phyloP scores from a whole-genome alignment of 2,888 invertebrate species.

The Octonoba sinensis region DNA sequence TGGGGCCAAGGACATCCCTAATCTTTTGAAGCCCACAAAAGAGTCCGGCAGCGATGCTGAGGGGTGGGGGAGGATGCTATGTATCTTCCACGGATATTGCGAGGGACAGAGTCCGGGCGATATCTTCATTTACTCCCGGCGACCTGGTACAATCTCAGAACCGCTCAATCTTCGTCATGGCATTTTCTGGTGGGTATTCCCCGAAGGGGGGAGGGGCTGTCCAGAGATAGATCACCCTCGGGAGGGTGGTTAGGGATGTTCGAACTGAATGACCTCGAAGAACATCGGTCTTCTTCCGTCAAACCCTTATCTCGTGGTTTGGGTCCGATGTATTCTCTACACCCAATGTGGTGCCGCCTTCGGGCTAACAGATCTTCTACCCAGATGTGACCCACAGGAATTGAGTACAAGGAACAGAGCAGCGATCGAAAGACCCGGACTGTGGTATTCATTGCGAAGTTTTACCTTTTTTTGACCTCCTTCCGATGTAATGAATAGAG shows the following conservation, averaged over 20 bases:
- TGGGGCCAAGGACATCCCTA: neutral
- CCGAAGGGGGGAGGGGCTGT: conserved; percentile 8
- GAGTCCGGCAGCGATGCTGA: neutral
- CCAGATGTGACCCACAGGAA: conserved; percentile 48
- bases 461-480: neutral
- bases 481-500: neutral
- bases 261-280: conserved; percentile 25
- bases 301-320: conserved; percentile 44
- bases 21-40: conserved; percentile 33
- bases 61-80: neutral
- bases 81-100: no score
- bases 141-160: conserved; percentile 27
- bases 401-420: conserved; percentile 12
- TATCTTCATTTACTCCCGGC: conserved; percentile 40
- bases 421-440: no score
- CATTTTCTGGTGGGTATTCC: conserved; percentile 4
- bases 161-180: conserved; percentile 43
- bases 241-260: conserved; percentile 4
- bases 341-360: conserved; percentile 1
- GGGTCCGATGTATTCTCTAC: conserved; percentile 1
- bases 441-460: no score
- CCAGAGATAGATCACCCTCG: conserved; percentile 40
- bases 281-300: conserved; percentile 62
- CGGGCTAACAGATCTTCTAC: conserved; percentile 13
- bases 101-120: neutral